Evolutionary conservation across 2,113 vertebrate genomes (phyloP).

Genomic region (Pampusana beccarii): DNA sequence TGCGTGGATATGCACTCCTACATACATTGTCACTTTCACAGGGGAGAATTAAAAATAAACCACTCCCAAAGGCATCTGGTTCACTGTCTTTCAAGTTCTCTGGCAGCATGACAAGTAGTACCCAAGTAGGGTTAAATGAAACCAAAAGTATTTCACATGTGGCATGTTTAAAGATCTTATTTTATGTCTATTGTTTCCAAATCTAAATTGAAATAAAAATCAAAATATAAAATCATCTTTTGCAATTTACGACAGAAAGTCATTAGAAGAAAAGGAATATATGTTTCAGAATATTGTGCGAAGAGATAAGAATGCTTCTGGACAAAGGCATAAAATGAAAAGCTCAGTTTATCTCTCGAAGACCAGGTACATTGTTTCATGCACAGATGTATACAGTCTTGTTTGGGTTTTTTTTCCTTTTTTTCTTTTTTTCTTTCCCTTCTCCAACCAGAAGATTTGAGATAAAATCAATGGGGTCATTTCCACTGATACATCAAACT

Average conservation of each 20-base stretch:
- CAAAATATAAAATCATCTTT: not conserved
- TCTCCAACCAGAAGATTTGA: not conserved
- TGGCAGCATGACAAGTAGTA: not conserved
- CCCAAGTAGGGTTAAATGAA: not conserved
- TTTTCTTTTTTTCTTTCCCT: not conserved
- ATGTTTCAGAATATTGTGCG: not conserved
- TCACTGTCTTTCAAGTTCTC: not conserved
- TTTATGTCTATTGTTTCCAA: not conserved
- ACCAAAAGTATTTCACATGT: not conserved
- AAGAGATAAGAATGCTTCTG: not conserved
- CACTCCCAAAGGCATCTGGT: not conserved
- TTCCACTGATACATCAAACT: not conserved
- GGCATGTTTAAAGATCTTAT: not conserved
- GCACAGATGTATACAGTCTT: not conserved
- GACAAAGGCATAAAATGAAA: not conserved
- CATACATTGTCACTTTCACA: not conserved
- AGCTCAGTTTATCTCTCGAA: not conserved
- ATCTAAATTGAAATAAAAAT: not conserved
- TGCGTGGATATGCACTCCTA: fast-evolving
- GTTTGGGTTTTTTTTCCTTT: not conserved
- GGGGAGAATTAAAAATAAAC: not conserved
- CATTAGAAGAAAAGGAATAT: not conserved
- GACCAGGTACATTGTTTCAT: not conserved
- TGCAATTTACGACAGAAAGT: not conserved
- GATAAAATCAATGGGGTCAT: not conserved